Percentiles rank a stretch among this genome's conserved stretches.
phyloP scores from a whole-genome alignment of 2,888 invertebrate species.

The Druceiella hillmani region DNA sequence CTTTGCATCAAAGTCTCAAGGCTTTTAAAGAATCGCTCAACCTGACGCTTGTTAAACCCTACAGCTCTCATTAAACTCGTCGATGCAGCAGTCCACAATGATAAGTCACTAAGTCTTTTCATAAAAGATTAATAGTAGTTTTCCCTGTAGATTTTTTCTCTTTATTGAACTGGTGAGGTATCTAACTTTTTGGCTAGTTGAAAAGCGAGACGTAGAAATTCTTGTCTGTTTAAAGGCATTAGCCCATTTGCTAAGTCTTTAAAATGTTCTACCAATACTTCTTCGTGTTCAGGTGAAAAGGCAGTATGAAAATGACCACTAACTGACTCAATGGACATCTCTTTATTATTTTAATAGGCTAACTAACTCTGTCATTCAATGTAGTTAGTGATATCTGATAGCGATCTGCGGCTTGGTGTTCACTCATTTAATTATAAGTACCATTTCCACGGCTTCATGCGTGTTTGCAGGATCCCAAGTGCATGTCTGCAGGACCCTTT shows the following conservation, averaged over 20 bases:
- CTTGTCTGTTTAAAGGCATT: constrained; percentile 12
- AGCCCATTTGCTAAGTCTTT: constrained; percentile 10
- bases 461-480: constrained; percentile 18
- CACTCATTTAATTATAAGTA: constrained; percentile 19
- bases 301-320: constrained; percentile 12
- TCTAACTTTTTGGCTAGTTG: constrained; percentile 13
- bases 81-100: constrained; percentile 8
- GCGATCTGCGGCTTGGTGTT: too few relatives aligned
- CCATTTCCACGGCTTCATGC: constrained; percentile 18
- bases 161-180: constrained; percentile 13
- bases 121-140: constrained; percentile 11
- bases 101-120: constrained; percentile 13
- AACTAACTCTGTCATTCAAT: constrained; percentile 10
- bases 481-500: too few relatives aligned
- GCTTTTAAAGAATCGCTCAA: constrained; percentile 10
- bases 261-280: constrained; percentile 11
- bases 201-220: constrained; percentile 14
- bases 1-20: constrained; percentile 9
- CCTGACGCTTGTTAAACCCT: constrained; percentile 17
- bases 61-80: constrained; percentile 16
- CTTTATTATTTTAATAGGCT: constrained; percentile 8
- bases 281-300: constrained; percentile 9
- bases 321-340: too few relatives aligned
- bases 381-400: constrained; percentile 16
- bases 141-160: constrained; percentile 7